Evolutionary conservation across 2,888 invertebrate species (phyloP).

Genomic region (Andrena bicolor): DNA sequence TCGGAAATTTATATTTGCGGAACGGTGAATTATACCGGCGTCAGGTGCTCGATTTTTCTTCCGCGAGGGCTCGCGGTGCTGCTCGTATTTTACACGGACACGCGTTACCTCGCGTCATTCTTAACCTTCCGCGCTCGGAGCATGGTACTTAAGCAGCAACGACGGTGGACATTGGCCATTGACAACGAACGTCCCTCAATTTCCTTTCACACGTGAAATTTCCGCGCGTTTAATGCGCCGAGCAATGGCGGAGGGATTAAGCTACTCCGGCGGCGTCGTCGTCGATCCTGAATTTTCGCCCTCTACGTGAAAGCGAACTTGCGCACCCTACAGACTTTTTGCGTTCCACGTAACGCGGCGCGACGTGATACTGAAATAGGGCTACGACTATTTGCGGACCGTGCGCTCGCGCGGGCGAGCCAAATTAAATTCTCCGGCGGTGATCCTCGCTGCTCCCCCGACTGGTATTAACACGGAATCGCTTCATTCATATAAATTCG

Average conservation of each 20-base stretch:
- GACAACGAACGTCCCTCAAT: too few species aligned
- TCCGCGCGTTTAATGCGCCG: too few species aligned
- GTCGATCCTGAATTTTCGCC: too few species aligned
- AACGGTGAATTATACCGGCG: constrained; percentile 58
- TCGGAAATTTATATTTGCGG: constrained; percentile 60
- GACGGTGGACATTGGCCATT: too few species aligned
- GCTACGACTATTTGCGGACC: constrained; percentile 3
- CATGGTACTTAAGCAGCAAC: background rate
- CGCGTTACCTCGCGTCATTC: background rate
- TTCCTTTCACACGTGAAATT: too few species aligned
- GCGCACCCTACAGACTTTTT: background rate
- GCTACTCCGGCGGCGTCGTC: too few species aligned
- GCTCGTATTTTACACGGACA: constrained; percentile 46
- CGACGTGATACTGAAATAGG: background rate
- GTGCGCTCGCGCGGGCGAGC: background rate
- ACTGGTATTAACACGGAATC: constrained; percentile 19
- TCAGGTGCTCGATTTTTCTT: constrained; percentile 59
- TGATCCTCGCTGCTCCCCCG: too few species aligned
- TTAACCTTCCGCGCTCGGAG: constrained; percentile 9
- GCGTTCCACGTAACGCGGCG: background rate
- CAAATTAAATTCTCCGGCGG: constrained; percentile 28
- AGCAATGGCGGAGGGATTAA: too few species aligned
- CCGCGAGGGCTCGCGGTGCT: background rate
- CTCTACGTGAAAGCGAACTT: background rate
- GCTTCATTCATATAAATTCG: constrained; percentile 29